Base-by-base conservation (phyloP, 2,888 invertebrate genomes). In the Julus scanicus region DNA sequence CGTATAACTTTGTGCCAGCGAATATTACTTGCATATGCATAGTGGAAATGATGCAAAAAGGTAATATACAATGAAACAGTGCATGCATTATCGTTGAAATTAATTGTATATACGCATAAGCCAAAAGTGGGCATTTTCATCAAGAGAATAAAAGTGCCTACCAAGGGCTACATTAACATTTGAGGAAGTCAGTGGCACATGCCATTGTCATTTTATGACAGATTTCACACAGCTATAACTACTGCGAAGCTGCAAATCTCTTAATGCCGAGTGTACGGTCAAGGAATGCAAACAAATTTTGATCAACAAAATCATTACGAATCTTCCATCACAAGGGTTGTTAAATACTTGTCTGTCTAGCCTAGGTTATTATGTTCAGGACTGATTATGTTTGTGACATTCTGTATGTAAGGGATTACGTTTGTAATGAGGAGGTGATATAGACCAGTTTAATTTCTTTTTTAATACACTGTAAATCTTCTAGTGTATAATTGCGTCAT, bases 41-140 rank as follows among this genome's bases (percentile, higher is more conserved):
- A 1, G 17, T 17, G 4, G 63, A 63, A 63, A 53, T n/a, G 63
- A 63, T 17, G 63, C n/a, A 63, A 63, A 63, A 63, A 63, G 63
- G 63, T 63, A 63, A 63, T 63, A 63, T 63, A 63, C n/a, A 63
- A 63, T 63, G 63, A 63, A 63, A 63, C 63, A n/a, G n/a, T n/a
- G 63, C n/a, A 63, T n/a, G 63, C n/a, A 63, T 63, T 63, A 63
- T 63, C 20, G 20, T 63, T n/a, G 63, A 63, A 63, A 63, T 63
- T 63, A n/a, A 63, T 63, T n/a, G 63, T 63, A 1, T 29, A 29
- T 29, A 63, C n/a, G n/a, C 63, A 63, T 63, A 63, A 63, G 63
- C 63, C 63, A 17, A 63, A n/a, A 63, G 63, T 63, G 17, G 2
- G 63, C 20, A 15, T 63, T 63, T 63, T 63, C 63, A 63, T 63